Percentiles rank a stretch among this genome's conserved stretches.
These are phyloP conservation scores for Danaus melanippus DNA, from an alignment of 1,140 invertebrate genomes.

Conservation along the genomic window DNA sequence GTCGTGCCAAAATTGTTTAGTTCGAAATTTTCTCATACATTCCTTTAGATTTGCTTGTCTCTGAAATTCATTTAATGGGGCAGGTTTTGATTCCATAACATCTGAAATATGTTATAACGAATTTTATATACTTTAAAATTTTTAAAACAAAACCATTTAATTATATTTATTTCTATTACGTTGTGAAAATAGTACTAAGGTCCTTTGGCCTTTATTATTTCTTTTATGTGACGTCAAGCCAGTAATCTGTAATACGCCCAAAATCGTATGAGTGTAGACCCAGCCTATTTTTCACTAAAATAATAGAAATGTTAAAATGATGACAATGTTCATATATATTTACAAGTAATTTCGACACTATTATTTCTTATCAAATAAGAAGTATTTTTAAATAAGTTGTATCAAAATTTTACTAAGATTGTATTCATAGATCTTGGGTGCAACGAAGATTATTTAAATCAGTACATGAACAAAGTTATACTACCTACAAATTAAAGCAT, in stretches of 20 bases:
- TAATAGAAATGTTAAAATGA: constrained; percentile 20
- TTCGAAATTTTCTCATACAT: constrained; percentile 43
- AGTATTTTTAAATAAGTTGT: constrained; percentile 3
- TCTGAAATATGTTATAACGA: constrained; percentile 7
- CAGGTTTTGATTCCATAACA: constrained; percentile 21
- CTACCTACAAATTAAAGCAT: too few species aligned
- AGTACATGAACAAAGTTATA: too few species aligned
- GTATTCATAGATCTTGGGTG: too few species aligned
- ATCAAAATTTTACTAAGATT: too few species aligned
- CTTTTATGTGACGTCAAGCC: constrained; percentile 18
- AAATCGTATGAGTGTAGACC: constrained; percentile 29
- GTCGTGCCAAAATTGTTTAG: constrained; percentile 44
- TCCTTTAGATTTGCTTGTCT: constrained; percentile 33
- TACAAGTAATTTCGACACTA: too few species aligned
- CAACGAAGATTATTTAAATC: too few species aligned
- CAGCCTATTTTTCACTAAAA: constrained; percentile 38
- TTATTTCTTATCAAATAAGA: not conserved
- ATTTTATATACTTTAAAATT: not conserved
- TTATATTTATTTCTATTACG: constrained; percentile 27
- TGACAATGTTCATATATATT: too few species aligned
- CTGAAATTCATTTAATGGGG: constrained; percentile 28
- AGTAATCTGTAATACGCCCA: constrained; percentile 30
- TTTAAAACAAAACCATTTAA: not conserved
- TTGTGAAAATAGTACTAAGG: constrained; percentile 32
- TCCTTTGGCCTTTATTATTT: constrained; percentile 11